These are phyloP conservation scores for Miichthys miiuy DNA, from an alignment of 2,797 vertebrate species.

Conservation along the genomic window DNA sequence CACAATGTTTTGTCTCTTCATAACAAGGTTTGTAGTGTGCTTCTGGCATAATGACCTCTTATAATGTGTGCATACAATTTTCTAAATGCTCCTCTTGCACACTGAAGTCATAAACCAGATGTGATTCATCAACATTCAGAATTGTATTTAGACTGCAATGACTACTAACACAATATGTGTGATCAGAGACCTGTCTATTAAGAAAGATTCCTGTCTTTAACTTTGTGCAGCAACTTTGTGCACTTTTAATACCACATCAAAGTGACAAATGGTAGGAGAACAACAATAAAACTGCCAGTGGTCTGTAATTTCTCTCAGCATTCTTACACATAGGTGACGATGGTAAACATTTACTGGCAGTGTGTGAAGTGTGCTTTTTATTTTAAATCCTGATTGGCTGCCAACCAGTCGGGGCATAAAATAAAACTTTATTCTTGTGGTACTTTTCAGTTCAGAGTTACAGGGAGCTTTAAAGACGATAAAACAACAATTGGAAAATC, in stretches of 20 bases:
- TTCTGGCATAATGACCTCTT: conserved; percentile 8
- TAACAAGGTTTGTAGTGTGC: conserved; percentile 20
- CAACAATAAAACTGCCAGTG: conserved; percentile 31
- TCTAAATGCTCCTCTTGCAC: neutral
- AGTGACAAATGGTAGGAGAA: conserved; percentile 19
- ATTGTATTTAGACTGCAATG: neutral
- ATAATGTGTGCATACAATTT: neutral
- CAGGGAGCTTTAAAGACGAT: conserved; percentile 29
- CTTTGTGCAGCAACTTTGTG: conserved; percentile 12
- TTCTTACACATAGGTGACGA: conserved; percentile 17
- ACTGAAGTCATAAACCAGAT: conserved; percentile 16
- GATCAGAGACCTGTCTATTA: neutral
- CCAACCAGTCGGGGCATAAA: conserved; percentile 38
- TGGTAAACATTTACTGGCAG: conserved; percentile 37
- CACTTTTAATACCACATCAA: conserved; percentile 20
- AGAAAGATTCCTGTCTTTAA: neutral
- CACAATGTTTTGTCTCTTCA: conserved; percentile 18
- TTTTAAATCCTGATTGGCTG: conserved; percentile 43
- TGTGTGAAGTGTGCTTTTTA: conserved; percentile 30
- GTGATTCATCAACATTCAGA: conserved; percentile 17
- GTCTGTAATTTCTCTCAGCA: conserved; percentile 14
- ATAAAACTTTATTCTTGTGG: conserved; percentile 48
- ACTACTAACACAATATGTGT: neutral
- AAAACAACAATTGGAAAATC: conserved; percentile 55
- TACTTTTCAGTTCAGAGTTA: conserved; percentile 45